Evolutionary conservation across 2,888 invertebrate species (phyloP).

Genomic region (Muschampia plurimacula): DNA sequence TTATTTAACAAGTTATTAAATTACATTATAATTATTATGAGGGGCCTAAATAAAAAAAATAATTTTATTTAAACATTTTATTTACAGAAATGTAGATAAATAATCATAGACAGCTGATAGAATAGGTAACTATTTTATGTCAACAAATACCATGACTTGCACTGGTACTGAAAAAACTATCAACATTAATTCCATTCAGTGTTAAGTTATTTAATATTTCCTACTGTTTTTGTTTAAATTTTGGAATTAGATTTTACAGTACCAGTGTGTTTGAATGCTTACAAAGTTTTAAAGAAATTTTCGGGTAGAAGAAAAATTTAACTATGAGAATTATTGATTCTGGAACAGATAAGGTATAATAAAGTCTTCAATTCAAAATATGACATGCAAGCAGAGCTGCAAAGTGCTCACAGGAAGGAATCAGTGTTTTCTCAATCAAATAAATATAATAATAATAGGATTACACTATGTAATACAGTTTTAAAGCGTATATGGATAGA

Average conservation of each 20-base stretch:
- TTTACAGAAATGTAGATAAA: slow-evolving; percentile 71
- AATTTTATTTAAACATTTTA: slow-evolving; percentile 62
- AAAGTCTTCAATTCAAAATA: background rate
- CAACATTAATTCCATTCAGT: background rate
- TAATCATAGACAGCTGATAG: slow-evolving; percentile 49
- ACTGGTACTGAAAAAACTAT: slow-evolving; percentile 8
- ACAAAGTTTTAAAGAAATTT: no score
- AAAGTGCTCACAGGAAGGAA: background rate
- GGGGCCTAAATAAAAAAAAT: slow-evolving; percentile 2
- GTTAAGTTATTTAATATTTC: no score
- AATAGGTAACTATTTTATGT: slow-evolving; percentile 47
- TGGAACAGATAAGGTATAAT: background rate
- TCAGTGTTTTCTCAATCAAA: background rate
- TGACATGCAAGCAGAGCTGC: background rate
- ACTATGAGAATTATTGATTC: background rate
- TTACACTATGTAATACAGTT: background rate
- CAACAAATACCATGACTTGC: slow-evolving; percentile 16
- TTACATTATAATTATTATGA: no score
- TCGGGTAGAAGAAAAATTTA: background rate
- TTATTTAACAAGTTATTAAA: slow-evolving; percentile 50
- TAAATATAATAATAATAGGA: background rate
- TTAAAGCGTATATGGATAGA: slow-evolving; percentile 9
- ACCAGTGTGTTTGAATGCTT: background rate
- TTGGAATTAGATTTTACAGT: slow-evolving; percentile 2
- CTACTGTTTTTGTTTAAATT: background rate